Evolutionary conservation across 2,797 vertebrate species (phyloP).

Genomic region (Fratercula arctica): DNA sequence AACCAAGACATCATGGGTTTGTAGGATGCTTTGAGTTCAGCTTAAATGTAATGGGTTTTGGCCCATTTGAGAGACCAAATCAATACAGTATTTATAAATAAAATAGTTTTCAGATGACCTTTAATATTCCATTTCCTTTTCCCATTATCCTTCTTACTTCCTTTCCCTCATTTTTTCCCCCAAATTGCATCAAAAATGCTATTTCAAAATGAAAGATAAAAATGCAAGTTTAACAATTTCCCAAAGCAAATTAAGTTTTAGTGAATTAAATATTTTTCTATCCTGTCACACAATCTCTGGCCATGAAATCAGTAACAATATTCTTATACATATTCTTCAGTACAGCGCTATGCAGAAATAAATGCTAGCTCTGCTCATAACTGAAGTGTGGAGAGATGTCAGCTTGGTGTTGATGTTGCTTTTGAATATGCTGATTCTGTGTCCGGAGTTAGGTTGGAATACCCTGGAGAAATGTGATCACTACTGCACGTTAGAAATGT

Average conservation of each 20-base stretch:
- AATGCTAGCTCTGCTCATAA: background rate
- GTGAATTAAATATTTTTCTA: background rate
- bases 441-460: background rate
- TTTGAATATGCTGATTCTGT: background rate
- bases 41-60: rapidly evolving
- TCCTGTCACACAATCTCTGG: background rate
- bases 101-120: background rate
- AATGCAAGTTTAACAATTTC: background rate
- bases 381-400: background rate
- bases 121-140: background rate
- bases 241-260: background rate
- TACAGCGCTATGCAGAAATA: background rate
- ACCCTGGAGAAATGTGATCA: background rate
- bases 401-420: background rate
- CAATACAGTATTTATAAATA: background rate
- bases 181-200: background rate
- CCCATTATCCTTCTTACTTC: background rate
- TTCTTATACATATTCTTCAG: background rate
- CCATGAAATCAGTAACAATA: background rate
- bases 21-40: background rate
- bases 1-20: background rate
- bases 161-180: background rate
- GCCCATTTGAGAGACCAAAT: background rate
- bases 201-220: background rate
- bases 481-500: background rate